A percentile compares a stretch with the other conserved stretches of the same genome.
Conservation (phyloP, 2,888 invertebrate genomes). For the Sminthurinus aureus region DNA sequence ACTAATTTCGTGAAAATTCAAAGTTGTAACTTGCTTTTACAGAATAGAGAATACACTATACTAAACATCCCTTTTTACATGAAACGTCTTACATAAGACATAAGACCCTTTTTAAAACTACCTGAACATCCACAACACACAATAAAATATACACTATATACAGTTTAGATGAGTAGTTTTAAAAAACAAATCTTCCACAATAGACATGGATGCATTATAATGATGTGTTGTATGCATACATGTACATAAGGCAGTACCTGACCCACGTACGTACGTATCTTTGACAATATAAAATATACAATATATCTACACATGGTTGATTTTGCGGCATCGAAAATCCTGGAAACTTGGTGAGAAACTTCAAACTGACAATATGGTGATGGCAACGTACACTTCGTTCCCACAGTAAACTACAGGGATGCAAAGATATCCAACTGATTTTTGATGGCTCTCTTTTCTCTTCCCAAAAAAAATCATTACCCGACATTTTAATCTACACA, state of each 20-base stretch:
- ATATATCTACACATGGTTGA: slow-evolving; percentile 38
- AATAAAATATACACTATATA: neutral
- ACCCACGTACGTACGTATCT: neutral
- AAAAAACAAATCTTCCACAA: too few relatives aligned
- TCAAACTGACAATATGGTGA: slow-evolving; percentile 15
- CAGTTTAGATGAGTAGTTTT: neutral
- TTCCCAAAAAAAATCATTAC: slow-evolving; percentile 1
- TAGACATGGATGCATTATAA: too few relatives aligned
- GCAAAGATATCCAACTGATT: slow-evolving; percentile 36
- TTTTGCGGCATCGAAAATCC: slow-evolving; percentile 35
- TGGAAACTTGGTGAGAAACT: slow-evolving; percentile 38
- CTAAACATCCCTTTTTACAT: neutral
- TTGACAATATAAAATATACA: too few relatives aligned
- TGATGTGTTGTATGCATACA: too few relatives aligned
- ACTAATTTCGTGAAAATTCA: slow-evolving; percentile 33
- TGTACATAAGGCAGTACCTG: too few relatives aligned
- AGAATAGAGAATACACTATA: neutral
- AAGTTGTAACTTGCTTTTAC: neutral
- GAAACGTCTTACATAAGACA: too few relatives aligned
- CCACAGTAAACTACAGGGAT: slow-evolving; percentile 36
- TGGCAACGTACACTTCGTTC: slow-evolving; percentile 3
- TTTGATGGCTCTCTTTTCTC: slow-evolving; percentile 18
- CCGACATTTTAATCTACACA: neutral
- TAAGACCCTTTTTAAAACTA: too few relatives aligned
- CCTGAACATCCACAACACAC: neutral